Evolutionary conservation across 2,113 vertebrate genomes (phyloP).

Genomic region (Odocoileus hemionus): DNA sequence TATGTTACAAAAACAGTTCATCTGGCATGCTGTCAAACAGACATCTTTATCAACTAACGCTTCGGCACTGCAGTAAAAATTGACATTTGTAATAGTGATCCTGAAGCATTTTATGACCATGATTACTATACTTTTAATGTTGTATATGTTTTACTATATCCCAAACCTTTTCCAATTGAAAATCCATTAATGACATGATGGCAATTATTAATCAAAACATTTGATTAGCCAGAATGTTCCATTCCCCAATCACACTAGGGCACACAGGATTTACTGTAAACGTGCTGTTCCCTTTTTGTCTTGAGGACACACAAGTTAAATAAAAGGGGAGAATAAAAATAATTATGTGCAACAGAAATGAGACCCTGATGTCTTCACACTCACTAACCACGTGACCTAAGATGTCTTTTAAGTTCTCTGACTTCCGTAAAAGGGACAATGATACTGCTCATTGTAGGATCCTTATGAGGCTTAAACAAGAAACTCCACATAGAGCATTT

Average conservation of each 20-base stretch:
- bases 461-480: not conserved
- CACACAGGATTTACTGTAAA: not conserved
- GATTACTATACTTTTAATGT: slow-evolving; percentile 14
- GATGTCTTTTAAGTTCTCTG: not conserved
- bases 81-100: slow-evolving; percentile 38
- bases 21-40: slow-evolving; percentile 26
- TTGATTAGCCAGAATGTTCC: slow-evolving; percentile 18
- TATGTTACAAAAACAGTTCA: not conserved
- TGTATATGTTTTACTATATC: slow-evolving; percentile 20
- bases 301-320: not conserved
- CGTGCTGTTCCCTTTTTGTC: not conserved
- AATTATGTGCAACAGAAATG: not conserved
- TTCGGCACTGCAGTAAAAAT: slow-evolving; percentile 43
- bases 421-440: not conserved
- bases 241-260: not conserved
- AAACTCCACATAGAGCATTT: not conserved
- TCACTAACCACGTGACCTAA: not conserved
- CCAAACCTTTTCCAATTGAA: not conserved
- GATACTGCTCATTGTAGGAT: not conserved
- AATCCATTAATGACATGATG: slow-evolving; percentile 41
- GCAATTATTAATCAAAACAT: slow-evolving; percentile 53
- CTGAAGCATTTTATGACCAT: slow-evolving; percentile 41
- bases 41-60: slow-evolving; percentile 43
- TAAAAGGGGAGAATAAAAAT: not conserved
- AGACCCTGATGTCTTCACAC: not conserved